Base-by-base conservation (phyloP, 2,113 vertebrate genomes). In the Spermophilus dauricus region DNA sequence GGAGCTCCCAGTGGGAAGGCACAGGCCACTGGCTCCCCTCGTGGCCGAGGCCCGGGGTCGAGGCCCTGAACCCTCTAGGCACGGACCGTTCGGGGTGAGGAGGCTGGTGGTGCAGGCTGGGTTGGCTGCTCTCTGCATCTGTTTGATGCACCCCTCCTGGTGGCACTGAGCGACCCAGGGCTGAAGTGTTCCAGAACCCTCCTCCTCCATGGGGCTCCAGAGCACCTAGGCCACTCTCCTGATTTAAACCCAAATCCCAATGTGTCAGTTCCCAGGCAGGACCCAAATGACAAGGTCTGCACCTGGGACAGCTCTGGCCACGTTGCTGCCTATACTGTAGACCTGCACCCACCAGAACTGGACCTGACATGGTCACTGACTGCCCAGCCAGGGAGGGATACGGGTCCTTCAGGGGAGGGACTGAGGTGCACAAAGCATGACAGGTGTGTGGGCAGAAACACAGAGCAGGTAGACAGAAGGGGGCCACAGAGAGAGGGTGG, bases 311-410 rank as follows among this genome's bases (percentile, higher is more conserved):
- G 26, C 34, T 37, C 34, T 28, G 89, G 24, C 20, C 1, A n/a
- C 1, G 2, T 42, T 0, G 0, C 67, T 16, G 42, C 48, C 3
- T 3, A 22, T 17, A 5, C 2, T 5, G 9, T 7, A 4, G 63
- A 70, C 37, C 30, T 22, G 8, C 34, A 37, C 4, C 4, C 53
- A 7, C 56, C 9, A 34, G 37, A 39, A 58, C 11, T 3, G 0
- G 20, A 22, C 4, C 5, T 5, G 37, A 11, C 22, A 17, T 9
- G 20, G 30, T 11, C 16, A 8, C n/a, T 28, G 51, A 22, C 42
- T 39, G 45, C 45, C 45, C 45, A 45, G 32, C 39, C 45, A 22
- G 5, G 72, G n/a, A 0, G 4, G 9, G 34, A 14, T 0, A 28
- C 1, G 0, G 37, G 3, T 34, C 48, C 18, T 53, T 75, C 86